Evolutionary conservation across 23 tunicate species (phyloP), one percentile per base, ranked within the genome.

Genomic region (Trididemnum clinides): DNA sequence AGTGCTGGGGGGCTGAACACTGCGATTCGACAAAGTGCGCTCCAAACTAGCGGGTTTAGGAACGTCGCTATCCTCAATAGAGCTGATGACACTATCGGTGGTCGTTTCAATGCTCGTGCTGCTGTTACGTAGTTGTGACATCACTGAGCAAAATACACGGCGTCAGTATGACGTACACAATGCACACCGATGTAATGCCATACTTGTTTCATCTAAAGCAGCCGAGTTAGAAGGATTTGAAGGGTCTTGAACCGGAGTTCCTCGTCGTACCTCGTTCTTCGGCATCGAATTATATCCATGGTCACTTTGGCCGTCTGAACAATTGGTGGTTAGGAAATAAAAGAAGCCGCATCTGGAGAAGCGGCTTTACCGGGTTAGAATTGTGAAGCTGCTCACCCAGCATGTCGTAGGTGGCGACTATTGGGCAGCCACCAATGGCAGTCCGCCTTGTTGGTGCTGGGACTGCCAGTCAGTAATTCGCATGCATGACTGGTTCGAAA

Each of bases 251-350:
- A 28, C 10, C 6, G 75, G 75, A 1, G 92, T 82, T 6, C 87
- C 84, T 28, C 87, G 86, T 32, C 82, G 77, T 27, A 85, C 59
- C 21, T 64, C 39, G 23, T 90, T 84, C 39, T 90, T 90, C 0
- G 95, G 95, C 95, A 90, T 85, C 18, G 95, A 90, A 57, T 70
- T 85, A 78, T 90, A 90, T n/a, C 95, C 95, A 71, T 85, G 90
- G 44, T 90, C 95, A 36, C 81, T 50, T 35, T 51, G 86, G 12
- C 84, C 88, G 15, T 15, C 10, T 15, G 54, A 49, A 10, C 54
- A 15, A 49, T 49, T 15, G n/a, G n/a, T n/a, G n/a, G n/a, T n/a
- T n/a, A n/a, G n/a, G n/a, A n/a, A n/a, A n/a, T n/a, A n/a, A n/a
- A n/a, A n/a, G n/a, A n/a, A n/a, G n/a, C n/a, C n/a, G n/a, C n/a